phyloP scores from a whole-genome alignment of 2,888 invertebrate species.

The Micoletzkya japonica region DNA sequence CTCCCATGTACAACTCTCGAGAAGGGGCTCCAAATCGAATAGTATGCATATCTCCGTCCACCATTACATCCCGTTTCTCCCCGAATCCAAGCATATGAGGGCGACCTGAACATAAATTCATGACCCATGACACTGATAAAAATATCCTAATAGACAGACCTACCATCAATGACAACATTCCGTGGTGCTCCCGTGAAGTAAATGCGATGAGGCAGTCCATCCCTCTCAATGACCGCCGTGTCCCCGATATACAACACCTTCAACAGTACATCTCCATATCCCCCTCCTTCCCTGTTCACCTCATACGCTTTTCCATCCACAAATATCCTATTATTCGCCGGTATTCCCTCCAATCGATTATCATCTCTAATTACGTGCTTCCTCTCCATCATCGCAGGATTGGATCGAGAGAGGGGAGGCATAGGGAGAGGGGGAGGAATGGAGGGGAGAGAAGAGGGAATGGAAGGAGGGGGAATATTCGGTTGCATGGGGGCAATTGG shows the following conservation, averaged over 20 bases:
- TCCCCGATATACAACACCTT: conserved; percentile 56
- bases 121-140: neutral
- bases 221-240: conserved; percentile 61
- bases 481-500: no score
- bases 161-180: conserved; percentile 61
- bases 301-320: conserved; percentile 64
- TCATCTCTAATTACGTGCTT: conserved; percentile 42
- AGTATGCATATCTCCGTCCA: conserved; percentile 68
- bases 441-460: neutral
- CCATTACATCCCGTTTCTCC: conserved; percentile 54
- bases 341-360: conserved; percentile 51
- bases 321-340: conserved; percentile 63
- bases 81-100: conserved; percentile 54
- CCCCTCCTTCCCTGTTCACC: conserved; percentile 36
- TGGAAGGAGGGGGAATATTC: neutral
- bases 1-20: conserved; percentile 85
- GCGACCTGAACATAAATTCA: neutral
- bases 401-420: neutral
- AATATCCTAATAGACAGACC: neutral
- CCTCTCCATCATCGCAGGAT: conserved; percentile 8
- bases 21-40: conserved; percentile 89
- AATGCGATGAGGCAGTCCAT: conserved; percentile 61
- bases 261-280: neutral
- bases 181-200: conserved; percentile 59
- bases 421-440: conserved; percentile 10